These are phyloP conservation scores for Hydrotaea cyrtoneurina DNA, from an alignment of 2,888 invertebrate genomes.

Conservation along the genomic window DNA sequence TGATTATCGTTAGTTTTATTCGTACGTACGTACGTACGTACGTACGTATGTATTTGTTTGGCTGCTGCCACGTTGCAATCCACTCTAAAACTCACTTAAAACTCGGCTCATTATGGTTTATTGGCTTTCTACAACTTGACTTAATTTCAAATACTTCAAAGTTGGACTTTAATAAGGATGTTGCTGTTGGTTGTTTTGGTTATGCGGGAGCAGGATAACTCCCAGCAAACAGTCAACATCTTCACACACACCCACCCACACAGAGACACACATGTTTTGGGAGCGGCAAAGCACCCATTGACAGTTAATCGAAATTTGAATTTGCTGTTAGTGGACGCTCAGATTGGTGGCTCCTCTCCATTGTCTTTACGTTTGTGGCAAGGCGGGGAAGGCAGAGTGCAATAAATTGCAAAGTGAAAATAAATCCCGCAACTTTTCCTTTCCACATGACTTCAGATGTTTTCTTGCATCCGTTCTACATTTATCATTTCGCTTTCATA, in stretches of 20 bases:
- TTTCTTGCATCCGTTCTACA: conserved; percentile 44
- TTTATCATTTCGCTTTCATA: conserved; percentile 66
- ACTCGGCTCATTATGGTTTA: conserved; percentile 42
- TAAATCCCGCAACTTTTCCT: conserved; percentile 67
- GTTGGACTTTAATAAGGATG: conserved; percentile 27
- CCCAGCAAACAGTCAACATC: too few relatives aligned
- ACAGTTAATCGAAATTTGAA: conserved; percentile 21
- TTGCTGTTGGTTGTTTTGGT: conserved; percentile 25
- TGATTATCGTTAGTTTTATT: conserved; percentile 29
- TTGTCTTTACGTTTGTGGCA: not conserved
- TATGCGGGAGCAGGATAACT: not conserved
- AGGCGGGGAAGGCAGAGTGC: conserved; percentile 3
- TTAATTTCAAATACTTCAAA: conserved; percentile 45
- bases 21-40: not conserved
- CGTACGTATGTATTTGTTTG: conserved; percentile 10
- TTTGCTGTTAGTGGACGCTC: too few relatives aligned
- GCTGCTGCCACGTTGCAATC: conserved; percentile 10
- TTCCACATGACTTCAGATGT: conserved; percentile 70
- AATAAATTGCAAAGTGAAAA: conserved; percentile 52
- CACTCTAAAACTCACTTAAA: conserved; percentile 42
- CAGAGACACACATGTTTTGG: not conserved
- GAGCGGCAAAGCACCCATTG: conserved; percentile 12
- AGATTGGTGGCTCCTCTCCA: not conserved
- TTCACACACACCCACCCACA: not conserved
- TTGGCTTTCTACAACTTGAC: conserved; percentile 34